These are phyloP conservation scores for Caenorhabditis becei DNA, from an alignment of 2,888 invertebrate species.

Conservation along the genomic window DNA sequence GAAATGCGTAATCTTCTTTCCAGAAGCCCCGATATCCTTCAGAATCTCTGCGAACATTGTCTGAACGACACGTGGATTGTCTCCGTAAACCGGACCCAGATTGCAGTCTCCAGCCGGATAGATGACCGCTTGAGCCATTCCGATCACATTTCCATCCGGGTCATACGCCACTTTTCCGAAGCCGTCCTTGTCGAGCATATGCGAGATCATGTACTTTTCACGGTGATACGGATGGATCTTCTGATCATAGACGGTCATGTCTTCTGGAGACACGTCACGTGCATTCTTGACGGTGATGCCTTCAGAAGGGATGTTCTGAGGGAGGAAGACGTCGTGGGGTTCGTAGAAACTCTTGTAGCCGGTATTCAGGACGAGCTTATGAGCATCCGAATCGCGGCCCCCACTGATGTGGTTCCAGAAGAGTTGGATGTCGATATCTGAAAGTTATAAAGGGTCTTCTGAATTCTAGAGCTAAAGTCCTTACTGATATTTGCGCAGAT, in stretches of 20 bases:
- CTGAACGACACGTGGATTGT: constrained; percentile 33
- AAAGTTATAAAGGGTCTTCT: no score
- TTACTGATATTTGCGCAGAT: constrained; percentile 18
- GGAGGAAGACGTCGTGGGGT: neutral
- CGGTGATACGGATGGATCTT: constrained; percentile 35
- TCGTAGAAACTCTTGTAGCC: constrained; percentile 12
- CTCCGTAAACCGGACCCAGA: constrained; percentile 37
- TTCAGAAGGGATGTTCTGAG: neutral
- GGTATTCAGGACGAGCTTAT: neutral
- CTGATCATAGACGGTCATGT: constrained; percentile 36
- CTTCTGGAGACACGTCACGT: constrained; percentile 21
- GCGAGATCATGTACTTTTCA: constrained; percentile 28
- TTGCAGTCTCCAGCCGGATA: constrained; percentile 35
- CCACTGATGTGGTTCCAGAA: no score
- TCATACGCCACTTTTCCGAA: constrained; percentile 35
- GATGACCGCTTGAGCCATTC: constrained; percentile 35
- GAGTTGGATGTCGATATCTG: no score
- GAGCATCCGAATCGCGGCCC: no score
- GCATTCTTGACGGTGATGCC: constrained; percentile 21
- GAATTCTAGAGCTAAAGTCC: no score
- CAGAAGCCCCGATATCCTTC: constrained; percentile 21
- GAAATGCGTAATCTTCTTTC: constrained; percentile 17
- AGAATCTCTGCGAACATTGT: constrained; percentile 34
- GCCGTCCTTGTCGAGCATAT: constrained; percentile 29
- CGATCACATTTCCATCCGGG: constrained; percentile 22